These are phyloP conservation scores for Vulpes ferrilata DNA, from an alignment of 2,113 vertebrate genomes.

Conservation along the genomic window DNA sequence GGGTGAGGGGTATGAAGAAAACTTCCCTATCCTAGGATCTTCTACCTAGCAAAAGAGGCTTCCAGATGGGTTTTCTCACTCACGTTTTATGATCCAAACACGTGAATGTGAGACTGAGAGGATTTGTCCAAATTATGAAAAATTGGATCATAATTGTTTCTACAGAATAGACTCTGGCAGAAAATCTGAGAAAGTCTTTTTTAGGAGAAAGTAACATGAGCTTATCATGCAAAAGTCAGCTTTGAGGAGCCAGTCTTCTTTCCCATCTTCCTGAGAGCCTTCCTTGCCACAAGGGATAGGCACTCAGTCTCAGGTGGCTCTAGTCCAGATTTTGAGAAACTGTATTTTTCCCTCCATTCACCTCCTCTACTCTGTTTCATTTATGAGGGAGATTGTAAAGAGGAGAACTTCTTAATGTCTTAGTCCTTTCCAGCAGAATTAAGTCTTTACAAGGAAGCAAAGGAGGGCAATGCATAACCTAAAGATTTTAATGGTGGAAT, in stretches of 20 bases:
- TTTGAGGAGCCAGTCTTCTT: not conserved
- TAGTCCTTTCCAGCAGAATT: not conserved
- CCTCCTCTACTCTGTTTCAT: not conserved
- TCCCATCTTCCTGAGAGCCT: not conserved
- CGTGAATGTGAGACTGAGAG: not conserved
- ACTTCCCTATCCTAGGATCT: not conserved
- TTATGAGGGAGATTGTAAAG: not conserved
- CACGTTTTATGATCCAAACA: not conserved
- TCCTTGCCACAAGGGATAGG: not conserved
- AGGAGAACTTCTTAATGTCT: not conserved
- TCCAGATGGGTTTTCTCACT: conserved; percentile 18
- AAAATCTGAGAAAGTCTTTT: conserved; percentile 23
- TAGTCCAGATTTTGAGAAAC: not conserved
- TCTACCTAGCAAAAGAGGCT: not conserved
- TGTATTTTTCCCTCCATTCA: not conserved
- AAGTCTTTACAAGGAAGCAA: not conserved
- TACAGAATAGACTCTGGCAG: conserved; percentile 31
- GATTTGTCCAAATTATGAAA: conserved; percentile 54
- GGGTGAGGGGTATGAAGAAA: not conserved
- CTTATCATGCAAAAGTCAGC: not conserved
- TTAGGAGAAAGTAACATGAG: not conserved
- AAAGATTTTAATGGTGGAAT: not conserved
- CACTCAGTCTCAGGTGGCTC: not conserved
- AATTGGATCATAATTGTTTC: not conserved
- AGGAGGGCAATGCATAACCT: not conserved